Conservation (phyloP, 2,888 invertebrate genomes). For the Diploptera punctata region DNA sequence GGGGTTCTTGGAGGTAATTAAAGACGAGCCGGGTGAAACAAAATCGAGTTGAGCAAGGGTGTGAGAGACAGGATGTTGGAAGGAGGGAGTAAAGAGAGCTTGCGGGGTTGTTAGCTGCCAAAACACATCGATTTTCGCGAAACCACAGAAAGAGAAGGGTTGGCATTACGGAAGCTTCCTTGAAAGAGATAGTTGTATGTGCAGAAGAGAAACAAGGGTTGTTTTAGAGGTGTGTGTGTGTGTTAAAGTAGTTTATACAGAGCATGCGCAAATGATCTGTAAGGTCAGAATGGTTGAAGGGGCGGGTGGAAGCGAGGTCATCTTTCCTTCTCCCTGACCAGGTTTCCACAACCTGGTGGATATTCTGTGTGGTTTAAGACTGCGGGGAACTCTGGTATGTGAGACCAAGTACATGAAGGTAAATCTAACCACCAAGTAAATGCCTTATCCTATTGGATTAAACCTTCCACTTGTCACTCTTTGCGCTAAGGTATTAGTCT, state of each 20-base stretch:
- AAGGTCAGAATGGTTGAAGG: neutral
- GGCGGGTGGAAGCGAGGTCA: slow-evolving; percentile 16
- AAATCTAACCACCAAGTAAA: neutral
- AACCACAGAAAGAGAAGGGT: slow-evolving; percentile 30
- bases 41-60: slow-evolving; percentile 28
- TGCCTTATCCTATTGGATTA: neutral
- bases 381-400: neutral
- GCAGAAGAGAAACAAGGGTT: neutral
- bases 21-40: slow-evolving; percentile 26
- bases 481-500: no score
- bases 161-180: neutral
- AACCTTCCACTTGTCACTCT: no score
- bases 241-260: neutral
- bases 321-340: neutral
- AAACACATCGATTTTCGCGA: slow-evolving; percentile 44
- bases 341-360: neutral
- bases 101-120: slow-evolving; percentile 41
- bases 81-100: slow-evolving; percentile 36
- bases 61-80: slow-evolving; percentile 24
- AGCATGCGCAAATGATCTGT: neutral
- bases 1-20: slow-evolving; percentile 34
- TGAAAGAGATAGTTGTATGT: slow-evolving; percentile 2
- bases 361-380: neutral
- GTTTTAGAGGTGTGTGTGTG: neutral
- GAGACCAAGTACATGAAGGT: neutral